Evolutionary conservation across 2,797 vertebrate species (phyloP).

Genomic region (Tangara arthus): DNA sequence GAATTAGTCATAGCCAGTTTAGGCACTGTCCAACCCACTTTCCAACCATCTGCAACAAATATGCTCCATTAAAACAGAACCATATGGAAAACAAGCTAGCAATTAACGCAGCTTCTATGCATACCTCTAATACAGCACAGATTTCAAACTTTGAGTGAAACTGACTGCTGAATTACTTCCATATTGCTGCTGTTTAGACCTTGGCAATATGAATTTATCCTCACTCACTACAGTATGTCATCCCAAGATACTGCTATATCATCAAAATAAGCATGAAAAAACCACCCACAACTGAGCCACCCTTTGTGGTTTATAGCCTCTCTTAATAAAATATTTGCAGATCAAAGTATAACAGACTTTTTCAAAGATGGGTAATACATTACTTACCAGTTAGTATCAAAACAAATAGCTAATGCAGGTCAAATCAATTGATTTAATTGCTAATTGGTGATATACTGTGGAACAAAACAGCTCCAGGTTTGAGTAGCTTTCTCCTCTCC

Average conservation of each 20-base stretch:
- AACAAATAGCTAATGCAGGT: constrained; percentile 20
- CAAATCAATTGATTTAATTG: constrained; percentile 4
- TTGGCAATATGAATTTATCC: constrained; percentile 77
- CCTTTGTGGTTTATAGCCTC: constrained; percentile 43
- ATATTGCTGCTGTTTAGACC: constrained; percentile 84
- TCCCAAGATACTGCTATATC: constrained; percentile 54
- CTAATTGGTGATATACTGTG: neutral
- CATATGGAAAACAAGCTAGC: constrained; percentile 95
- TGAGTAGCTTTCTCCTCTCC: neutral
- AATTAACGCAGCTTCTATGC: constrained; percentile 92
- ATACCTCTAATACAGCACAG: constrained; percentile 83
- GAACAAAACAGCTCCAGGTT: neutral
- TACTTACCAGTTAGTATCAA: constrained; percentile 16
- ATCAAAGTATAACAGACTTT: constrained; percentile 44
- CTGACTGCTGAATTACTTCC: constrained; percentile 89
- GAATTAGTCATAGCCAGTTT: constrained; percentile 84
- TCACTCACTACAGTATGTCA: constrained; percentile 62
- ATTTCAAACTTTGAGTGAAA: constrained; percentile 89
- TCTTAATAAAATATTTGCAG: constrained; percentile 61
- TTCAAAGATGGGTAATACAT: neutral
- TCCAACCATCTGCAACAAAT: constrained; percentile 95
- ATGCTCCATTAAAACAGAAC: constrained; percentile 94
- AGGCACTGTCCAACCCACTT: constrained; percentile 86
- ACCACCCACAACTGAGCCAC: constrained; percentile 42
- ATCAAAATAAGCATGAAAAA: constrained; percentile 60